phyloP scores from a whole-genome alignment of 2,113 vertebrate species.

The Phoenicopterus ruber region DNA sequence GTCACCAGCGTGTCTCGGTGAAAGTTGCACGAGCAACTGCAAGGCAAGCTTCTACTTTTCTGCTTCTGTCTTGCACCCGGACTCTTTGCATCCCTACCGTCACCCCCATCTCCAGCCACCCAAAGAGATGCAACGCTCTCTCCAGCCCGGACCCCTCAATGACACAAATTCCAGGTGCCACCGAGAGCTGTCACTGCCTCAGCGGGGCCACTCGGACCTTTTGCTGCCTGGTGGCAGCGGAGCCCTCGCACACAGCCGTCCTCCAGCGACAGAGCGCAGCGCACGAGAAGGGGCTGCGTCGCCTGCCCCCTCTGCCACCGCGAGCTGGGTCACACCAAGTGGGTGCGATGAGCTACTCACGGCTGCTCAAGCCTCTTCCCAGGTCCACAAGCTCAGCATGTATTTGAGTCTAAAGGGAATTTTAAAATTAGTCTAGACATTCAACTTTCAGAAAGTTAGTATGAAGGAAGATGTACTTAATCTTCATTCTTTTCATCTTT shows the following conservation, averaged over 20 bases:
- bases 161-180: not conserved
- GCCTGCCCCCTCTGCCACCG: not conserved
- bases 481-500: not conserved
- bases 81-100: not conserved
- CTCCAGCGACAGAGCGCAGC: not conserved
- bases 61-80: not conserved
- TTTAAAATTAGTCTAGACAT: not conserved
- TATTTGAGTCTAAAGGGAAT: not conserved
- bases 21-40: not conserved
- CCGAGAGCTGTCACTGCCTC: not conserved
- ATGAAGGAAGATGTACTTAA: not conserved
- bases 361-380: not conserved
- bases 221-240: not conserved
- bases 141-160: fast-evolving
- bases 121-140: not conserved
- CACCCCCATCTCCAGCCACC: not conserved
- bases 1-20: not conserved
- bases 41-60: not conserved
- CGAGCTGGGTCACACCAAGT: not conserved
- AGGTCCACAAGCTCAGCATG: not conserved
- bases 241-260: not conserved
- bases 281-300: not conserved
- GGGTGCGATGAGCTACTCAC: not conserved
- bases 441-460: not conserved
- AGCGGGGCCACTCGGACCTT: not conserved